phyloP scores from a whole-genome alignment of 2,888 invertebrate genomes.

The Candidula unifasciata region DNA sequence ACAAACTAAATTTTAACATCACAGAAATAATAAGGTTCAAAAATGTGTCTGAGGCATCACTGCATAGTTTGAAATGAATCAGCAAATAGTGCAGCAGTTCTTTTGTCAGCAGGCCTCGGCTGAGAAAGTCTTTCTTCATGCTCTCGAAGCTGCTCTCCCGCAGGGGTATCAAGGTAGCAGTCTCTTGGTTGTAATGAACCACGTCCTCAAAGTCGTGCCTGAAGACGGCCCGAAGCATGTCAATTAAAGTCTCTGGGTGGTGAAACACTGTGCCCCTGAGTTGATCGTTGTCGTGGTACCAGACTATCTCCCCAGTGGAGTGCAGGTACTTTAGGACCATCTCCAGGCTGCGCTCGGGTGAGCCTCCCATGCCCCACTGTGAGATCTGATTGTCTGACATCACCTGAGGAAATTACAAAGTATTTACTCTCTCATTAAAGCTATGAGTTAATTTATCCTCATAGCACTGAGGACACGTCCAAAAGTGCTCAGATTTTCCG shows the following conservation, averaged over 20 bases:
- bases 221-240: slow-evolving; percentile 72
- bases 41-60: slow-evolving; percentile 67
- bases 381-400: slow-evolving; percentile 65
- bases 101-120: slow-evolving; percentile 66
- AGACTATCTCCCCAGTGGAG: slow-evolving; percentile 69
- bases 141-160: slow-evolving; percentile 53
- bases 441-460: too few relatives aligned
- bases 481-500: too few relatives aligned
- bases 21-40: slow-evolving; percentile 59
- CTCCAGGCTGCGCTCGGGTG: slow-evolving; percentile 65
- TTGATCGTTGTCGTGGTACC: slow-evolving; percentile 70
- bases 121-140: slow-evolving; percentile 67
- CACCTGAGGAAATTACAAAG: slow-evolving; percentile 33
- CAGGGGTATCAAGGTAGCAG: slow-evolving; percentile 58
- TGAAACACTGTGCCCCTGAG: slow-evolving; percentile 69
- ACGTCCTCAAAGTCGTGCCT: slow-evolving; percentile 70
- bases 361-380: slow-evolving; percentile 67
- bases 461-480: too few relatives aligned
- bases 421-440: too few relatives aligned
- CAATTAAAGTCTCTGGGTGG: slow-evolving; percentile 70
- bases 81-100: slow-evolving; percentile 68
- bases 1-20: slow-evolving; percentile 73
- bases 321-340: slow-evolving; percentile 69
- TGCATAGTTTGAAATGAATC: slow-evolving; percentile 65
- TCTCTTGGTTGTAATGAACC: slow-evolving; percentile 61